A percentile compares a stretch with the other conserved stretches of the same genome.
These are phyloP conservation scores for Leptobrachium ailaonicum DNA, from an alignment of 2,113 vertebrate genomes.

Conservation along the genomic window DNA sequence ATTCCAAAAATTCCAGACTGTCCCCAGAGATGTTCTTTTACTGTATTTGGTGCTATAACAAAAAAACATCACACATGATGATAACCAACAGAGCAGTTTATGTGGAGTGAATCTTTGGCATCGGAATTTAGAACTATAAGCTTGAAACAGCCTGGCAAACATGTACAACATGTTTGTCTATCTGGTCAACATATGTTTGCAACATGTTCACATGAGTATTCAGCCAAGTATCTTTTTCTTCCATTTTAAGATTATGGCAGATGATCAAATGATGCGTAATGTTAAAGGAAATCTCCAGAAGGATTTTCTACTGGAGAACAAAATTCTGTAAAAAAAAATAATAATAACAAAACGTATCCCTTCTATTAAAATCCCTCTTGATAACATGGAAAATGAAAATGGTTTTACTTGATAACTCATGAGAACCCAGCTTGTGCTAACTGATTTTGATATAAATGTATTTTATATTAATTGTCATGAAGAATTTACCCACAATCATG, in stretches of 20 bases:
- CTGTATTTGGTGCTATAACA: conserved; percentile 9
- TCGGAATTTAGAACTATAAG: background rate
- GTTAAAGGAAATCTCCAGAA: conserved; percentile 26
- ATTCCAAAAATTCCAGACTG: conserved; percentile 9
- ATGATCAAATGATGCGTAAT: conserved; percentile 15
- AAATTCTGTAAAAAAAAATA: background rate
- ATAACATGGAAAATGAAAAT: background rate
- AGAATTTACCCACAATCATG: too few relatives aligned
- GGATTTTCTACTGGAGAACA: conserved; percentile 13
- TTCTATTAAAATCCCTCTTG: conserved; percentile 2
- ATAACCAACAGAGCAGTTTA: background rate
- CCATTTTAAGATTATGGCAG: conserved; percentile 7
- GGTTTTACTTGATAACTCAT: background rate
- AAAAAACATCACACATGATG: conserved; percentile 8
- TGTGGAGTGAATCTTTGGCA: conserved; percentile 3
- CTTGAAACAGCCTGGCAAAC: conserved; percentile 6
- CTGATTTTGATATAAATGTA: too few relatives aligned
- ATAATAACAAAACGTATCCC: background rate
- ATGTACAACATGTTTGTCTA: conserved; percentile 15
- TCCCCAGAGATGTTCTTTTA: background rate
- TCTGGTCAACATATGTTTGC: conserved; percentile 30
- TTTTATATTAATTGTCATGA: too few relatives aligned
- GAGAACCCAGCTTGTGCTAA: too few relatives aligned
- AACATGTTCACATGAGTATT: conserved; percentile 8
- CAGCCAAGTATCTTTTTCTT: conserved; percentile 22